Evolutionary conservation across 2,888 invertebrate species (phyloP).

Genomic region (Tholera decimalis): DNA sequence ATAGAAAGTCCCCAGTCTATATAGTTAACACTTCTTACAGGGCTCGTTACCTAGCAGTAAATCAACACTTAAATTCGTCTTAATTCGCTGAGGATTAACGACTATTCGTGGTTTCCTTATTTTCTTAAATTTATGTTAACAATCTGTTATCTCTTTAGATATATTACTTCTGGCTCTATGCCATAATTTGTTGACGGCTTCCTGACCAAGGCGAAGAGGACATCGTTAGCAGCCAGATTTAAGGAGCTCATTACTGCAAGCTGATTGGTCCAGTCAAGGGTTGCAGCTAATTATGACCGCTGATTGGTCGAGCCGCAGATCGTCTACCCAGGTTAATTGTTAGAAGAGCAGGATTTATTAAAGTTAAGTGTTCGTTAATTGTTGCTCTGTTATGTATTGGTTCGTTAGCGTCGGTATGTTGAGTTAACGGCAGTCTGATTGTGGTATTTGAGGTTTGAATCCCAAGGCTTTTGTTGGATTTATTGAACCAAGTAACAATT

Average conservation of each 20-base stretch:
- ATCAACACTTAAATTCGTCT: constrained; percentile 6
- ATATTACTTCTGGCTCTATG: constrained; percentile 14
- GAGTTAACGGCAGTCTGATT: not conserved
- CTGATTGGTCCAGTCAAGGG: constrained; percentile 15
- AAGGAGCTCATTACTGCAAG: constrained; percentile 48
- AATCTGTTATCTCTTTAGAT: constrained; percentile 10
- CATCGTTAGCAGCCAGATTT: constrained; percentile 50
- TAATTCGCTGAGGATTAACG: constrained; percentile 6
- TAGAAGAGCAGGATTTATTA: constrained; percentile 27
- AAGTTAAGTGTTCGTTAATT: constrained; percentile 35
- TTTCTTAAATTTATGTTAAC: constrained; percentile 28
- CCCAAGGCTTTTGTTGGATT: not conserved
- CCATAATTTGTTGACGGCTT: constrained; percentile 32
- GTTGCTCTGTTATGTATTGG: constrained; percentile 24
- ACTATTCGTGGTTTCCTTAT: constrained; percentile 11
- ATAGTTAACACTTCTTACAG: not conserved
- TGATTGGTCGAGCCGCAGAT: constrained; percentile 20
- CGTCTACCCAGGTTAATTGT: constrained; percentile 31
- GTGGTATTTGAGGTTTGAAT: not conserved
- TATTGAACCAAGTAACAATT: not conserved
- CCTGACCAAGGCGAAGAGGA: constrained; percentile 7
- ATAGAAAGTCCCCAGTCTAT: not conserved
- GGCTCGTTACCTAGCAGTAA: not conserved
- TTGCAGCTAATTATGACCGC: constrained; percentile 34
- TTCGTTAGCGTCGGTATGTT: constrained; percentile 27